Conservation (phyloP, 2,113 vertebrate species). For the Tragulus kanchil region DNA sequence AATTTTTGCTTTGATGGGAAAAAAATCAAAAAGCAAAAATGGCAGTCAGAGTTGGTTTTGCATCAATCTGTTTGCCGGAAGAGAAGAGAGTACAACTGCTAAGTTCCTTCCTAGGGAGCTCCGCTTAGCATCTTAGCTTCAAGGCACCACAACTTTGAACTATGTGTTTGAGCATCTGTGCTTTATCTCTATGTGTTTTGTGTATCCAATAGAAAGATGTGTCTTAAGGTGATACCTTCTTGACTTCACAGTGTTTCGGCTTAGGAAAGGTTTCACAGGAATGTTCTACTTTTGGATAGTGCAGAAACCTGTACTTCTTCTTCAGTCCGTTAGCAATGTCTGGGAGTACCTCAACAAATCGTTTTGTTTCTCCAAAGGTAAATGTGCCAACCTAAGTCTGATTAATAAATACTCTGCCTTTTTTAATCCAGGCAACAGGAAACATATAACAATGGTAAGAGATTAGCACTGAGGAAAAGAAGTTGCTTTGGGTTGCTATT, state of each 20-base stretch:
- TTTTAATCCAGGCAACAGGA: not conserved
- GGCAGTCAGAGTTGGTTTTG: not conserved
- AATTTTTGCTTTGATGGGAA: not conserved
- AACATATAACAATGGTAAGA: not conserved
- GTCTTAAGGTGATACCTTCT: not conserved
- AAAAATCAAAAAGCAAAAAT: not conserved
- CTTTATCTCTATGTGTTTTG: not conserved
- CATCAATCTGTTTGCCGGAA: not conserved
- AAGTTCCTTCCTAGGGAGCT: not conserved
- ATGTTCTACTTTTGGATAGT: not conserved
- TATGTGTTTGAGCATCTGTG: not conserved
- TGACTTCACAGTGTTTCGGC: not conserved
- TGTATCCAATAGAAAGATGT: not conserved
- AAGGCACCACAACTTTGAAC: not conserved
- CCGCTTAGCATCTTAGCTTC: not conserved
- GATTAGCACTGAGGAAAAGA: not conserved
- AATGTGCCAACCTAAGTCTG: not conserved
- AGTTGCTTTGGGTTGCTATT: not conserved
- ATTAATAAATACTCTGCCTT: not conserved
- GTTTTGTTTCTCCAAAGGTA: not conserved
- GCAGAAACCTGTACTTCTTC: not conserved
- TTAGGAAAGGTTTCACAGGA: not conserved
- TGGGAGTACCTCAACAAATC: not conserved
- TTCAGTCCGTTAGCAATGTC: not conserved
- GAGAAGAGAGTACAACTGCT: not conserved